Conservation (phyloP, 64 coral and sea anemone genomes). For the Pocillopora verrucosa region DNA sequence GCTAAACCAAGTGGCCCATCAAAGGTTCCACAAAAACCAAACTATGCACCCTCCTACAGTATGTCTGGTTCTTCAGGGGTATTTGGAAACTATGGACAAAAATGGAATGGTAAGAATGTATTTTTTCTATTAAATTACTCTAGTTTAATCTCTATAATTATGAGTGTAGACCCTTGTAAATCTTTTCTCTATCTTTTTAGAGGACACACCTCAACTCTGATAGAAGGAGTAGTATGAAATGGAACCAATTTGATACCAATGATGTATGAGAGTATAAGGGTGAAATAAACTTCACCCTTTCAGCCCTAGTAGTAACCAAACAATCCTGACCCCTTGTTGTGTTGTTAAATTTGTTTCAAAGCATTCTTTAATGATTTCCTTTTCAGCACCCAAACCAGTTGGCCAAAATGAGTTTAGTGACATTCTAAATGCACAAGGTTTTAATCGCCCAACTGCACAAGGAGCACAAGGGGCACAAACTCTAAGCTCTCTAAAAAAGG, state of each 20-base stretch:
- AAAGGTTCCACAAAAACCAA: slow-evolving; percentile 56
- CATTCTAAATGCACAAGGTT: slow-evolving; percentile 94
- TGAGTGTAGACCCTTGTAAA: no score
- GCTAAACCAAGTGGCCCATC: slow-evolving; percentile 33
- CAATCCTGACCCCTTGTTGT: no score
- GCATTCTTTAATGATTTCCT: neutral
- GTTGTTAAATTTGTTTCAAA: neutral
- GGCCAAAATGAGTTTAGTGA: slow-evolving; percentile 94
- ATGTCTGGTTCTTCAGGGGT: slow-evolving; percentile 58
- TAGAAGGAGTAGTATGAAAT: no score
- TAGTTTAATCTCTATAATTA: neutral
- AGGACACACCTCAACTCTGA: no score
- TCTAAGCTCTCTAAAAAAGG: slow-evolving; percentile 65
- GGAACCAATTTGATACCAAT: no score
- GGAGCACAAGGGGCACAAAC: slow-evolving; percentile 54
- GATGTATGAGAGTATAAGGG: no score
- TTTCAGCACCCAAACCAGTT: slow-evolving; percentile 83
- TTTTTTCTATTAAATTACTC: neutral
- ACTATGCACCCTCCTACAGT: slow-evolving; percentile 64
- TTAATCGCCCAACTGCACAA: slow-evolving; percentile 71
- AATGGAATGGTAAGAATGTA: slow-evolving; percentile 13
- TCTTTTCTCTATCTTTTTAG: no score
- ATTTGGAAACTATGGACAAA: slow-evolving; percentile 81
- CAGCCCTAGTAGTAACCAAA: no score
- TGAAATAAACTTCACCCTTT: no score